Conservation (phyloP, 2,888 invertebrate genomes). For the Pegoplata infirma region DNA sequence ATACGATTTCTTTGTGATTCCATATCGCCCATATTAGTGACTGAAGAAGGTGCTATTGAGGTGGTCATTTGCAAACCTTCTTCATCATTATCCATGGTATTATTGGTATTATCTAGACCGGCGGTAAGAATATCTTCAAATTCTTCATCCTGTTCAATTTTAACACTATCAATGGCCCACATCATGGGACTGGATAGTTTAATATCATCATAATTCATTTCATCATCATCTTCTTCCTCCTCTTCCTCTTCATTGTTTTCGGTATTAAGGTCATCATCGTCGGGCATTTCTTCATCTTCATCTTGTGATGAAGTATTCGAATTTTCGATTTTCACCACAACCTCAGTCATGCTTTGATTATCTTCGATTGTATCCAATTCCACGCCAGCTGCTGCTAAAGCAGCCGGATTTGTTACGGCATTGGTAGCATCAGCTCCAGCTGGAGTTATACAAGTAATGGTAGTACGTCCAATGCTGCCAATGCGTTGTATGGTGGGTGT, state of each 20-base stretch:
- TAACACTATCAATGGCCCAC: constrained; percentile 77
- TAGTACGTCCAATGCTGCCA: constrained; percentile 75
- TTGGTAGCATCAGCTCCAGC: constrained; percentile 63
- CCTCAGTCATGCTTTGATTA: constrained; percentile 74
- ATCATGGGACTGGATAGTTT: constrained; percentile 77
- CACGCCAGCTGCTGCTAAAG: constrained; percentile 72
- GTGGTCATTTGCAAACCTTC: constrained; percentile 71
- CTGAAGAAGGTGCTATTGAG: neutral
- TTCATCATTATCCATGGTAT: constrained; percentile 74
- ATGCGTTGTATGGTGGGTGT: constrained; percentile 71
- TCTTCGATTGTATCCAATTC: constrained; percentile 74
- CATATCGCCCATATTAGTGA: constrained; percentile 9
- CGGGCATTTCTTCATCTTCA: constrained; percentile 70
- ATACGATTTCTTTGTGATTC: constrained; percentile 50
- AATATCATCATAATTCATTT: constrained; percentile 73
- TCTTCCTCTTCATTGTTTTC: constrained; percentile 68
- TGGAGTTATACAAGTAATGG: constrained; percentile 73
- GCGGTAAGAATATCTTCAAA: constrained; percentile 72
- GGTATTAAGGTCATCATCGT: constrained; percentile 69
- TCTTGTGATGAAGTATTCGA: constrained; percentile 69
- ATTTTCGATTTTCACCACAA: constrained; percentile 76
- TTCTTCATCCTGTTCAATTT: constrained; percentile 76
- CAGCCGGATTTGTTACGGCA: constrained; percentile 67
- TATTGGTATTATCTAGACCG: constrained; percentile 70
- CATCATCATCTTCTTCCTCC: constrained; percentile 66